phyloP scores from a whole-genome alignment of 2,113 vertebrate genomes.

The Rhadina sibilatrix region DNA sequence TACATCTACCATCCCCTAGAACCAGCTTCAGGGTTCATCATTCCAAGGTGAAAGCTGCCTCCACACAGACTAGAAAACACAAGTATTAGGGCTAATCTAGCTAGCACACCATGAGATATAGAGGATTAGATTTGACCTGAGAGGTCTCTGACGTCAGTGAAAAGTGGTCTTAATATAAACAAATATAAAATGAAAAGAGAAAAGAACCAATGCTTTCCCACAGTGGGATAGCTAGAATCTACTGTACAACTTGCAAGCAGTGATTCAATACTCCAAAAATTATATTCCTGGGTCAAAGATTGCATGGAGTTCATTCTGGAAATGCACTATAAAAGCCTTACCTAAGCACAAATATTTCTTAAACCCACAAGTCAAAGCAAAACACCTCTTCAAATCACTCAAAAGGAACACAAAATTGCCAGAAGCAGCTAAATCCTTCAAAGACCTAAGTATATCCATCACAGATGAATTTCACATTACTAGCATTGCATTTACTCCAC shows the following conservation, averaged over 20 bases:
- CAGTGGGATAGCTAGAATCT: not conserved
- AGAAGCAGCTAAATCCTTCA: not conserved
- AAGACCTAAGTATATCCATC: not conserved
- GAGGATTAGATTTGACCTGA: not conserved
- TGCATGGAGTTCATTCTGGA: not conserved
- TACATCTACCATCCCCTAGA: not conserved
- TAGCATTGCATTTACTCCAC: not conserved
- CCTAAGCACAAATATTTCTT: not conserved
- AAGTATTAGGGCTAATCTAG: not conserved
- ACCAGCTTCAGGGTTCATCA: not conserved
- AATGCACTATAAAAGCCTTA: not conserved
- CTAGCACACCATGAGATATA: not conserved
- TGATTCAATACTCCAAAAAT: not conserved
- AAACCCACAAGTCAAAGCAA: not conserved
- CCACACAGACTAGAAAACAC: not conserved
- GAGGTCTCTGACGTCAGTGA: not conserved
- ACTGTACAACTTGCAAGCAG: not conserved
- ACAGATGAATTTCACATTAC: not conserved
- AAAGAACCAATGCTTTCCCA: not conserved
- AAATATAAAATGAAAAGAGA: conserved; percentile 11
- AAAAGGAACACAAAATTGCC: not conserved
- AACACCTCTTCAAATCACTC: not conserved
- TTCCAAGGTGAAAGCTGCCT: not conserved
- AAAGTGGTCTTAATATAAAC: conserved; percentile 7
- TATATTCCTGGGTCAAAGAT: not conserved